Evolutionary conservation across 1,140 invertebrate genomes (phyloP).

Genomic region (Coelopa frigida): DNA sequence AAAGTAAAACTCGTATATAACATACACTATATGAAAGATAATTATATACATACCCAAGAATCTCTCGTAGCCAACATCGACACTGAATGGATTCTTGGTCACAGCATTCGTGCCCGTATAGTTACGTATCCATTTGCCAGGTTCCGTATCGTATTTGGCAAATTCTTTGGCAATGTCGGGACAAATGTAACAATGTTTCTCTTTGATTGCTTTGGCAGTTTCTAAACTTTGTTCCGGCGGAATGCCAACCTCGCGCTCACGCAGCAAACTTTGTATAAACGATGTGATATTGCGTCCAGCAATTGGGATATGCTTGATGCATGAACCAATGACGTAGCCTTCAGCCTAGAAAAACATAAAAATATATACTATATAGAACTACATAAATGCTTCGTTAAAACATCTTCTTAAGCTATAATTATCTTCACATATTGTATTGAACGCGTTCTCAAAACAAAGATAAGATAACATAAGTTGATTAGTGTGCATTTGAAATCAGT

Average conservation of each 20-base stretch:
- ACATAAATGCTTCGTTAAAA: too few species aligned
- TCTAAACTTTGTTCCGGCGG: conserved; percentile 98
- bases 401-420: background rate
- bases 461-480: too few species aligned
- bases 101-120: conserved; percentile 90
- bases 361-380: conserved; percentile 9
- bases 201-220: conserved; percentile 98
- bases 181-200: conserved; percentile 95
- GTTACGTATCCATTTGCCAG: conserved; percentile 90
- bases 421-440: background rate
- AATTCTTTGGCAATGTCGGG: conserved; percentile 99
- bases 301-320: conserved; percentile 99
- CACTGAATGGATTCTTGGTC: conserved; percentile 87
- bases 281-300: conserved; percentile 99
- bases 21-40: background rate
- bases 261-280: conserved; percentile 94
- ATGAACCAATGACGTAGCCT: conserved; percentile 99
- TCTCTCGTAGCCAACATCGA: conserved; percentile 98
- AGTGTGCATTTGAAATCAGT: too few species aligned
- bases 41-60: conserved; percentile 58
- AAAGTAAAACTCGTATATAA: background rate
- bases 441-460: too few species aligned
- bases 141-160: conserved; percentile 94
- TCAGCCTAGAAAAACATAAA: conserved; percentile 65
- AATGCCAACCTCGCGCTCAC: conserved; percentile 95